Conservation (phyloP, 2,888 invertebrate species). For the Leptogaster cylindrica region DNA sequence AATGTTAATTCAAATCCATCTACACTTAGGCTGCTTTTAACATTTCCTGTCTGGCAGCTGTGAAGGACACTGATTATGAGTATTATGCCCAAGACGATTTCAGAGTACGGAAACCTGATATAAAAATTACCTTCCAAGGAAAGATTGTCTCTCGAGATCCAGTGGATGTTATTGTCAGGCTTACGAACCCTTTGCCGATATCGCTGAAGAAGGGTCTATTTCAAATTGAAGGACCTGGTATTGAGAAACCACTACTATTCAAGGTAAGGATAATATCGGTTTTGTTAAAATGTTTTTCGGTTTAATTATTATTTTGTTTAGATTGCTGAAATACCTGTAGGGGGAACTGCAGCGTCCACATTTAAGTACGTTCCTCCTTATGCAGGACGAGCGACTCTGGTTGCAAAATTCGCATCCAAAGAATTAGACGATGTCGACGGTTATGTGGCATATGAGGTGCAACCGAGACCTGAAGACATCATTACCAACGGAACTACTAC, state of each 20-base stretch:
- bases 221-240: slow-evolving; percentile 81
- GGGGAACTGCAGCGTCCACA: slow-evolving; percentile 73
- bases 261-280: slow-evolving; percentile 62
- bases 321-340: slow-evolving; percentile 65
- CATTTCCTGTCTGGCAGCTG: slow-evolving; percentile 79
- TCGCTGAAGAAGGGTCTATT: slow-evolving; percentile 78
- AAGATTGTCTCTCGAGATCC: slow-evolving; percentile 64
- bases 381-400: slow-evolving; percentile 80
- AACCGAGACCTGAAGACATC: slow-evolving; percentile 59
- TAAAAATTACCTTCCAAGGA: slow-evolving; percentile 73
- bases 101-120: slow-evolving; percentile 86
- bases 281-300: neutral
- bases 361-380: slow-evolving; percentile 80
- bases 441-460: slow-evolving; percentile 77
- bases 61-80: slow-evolving; percentile 82
- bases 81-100: slow-evolving; percentile 91
- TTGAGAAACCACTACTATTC: slow-evolving; percentile 75
- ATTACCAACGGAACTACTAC: slow-evolving; percentile 53
- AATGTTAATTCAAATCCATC: neutral
- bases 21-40: slow-evolving; percentile 73
- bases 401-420: slow-evolving; percentile 85
- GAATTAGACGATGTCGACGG: slow-evolving; percentile 92
- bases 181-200: slow-evolving; percentile 84
- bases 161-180: slow-evolving; percentile 69
- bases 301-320: slow-evolving; percentile 42